phyloP scores from a whole-genome alignment of 2,113 vertebrate species.

The Lepus timidus region DNA sequence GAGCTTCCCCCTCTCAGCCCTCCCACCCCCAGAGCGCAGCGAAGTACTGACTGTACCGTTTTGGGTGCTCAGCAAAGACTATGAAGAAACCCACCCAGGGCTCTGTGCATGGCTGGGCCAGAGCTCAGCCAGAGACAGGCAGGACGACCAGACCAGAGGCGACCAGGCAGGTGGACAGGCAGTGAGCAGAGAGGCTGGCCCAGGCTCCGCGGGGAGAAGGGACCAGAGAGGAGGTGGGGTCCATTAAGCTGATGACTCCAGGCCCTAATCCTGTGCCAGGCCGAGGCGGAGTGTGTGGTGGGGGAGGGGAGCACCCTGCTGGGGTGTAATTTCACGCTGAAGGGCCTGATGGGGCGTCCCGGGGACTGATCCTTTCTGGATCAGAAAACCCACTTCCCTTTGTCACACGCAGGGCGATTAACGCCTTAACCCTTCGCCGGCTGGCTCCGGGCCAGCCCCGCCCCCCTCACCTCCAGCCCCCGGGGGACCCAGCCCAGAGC shows the following conservation, averaged over 20 bases:
- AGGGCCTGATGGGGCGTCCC: constrained; percentile 90
- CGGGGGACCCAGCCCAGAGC: not conserved
- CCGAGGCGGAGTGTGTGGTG: not conserved
- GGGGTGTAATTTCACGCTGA: constrained; percentile 93
- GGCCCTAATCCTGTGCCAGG: constrained; percentile 81
- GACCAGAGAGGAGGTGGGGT: not conserved
- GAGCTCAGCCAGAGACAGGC: not conserved
- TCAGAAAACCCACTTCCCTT: constrained; percentile 92
- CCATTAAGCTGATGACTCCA: constrained; percentile 79
- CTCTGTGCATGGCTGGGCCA: not conserved
- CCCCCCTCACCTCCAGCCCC: not conserved
- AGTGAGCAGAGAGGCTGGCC: not conserved
- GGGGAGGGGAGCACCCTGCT: constrained; percentile 87
- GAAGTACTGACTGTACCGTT: not conserved
- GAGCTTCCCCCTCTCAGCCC: not conserved
- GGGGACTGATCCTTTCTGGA: constrained; percentile 92
- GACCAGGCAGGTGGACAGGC: not conserved
- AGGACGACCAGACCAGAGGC: not conserved
- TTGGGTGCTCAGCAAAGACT: not conserved
- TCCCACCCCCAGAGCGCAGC: too few species aligned
- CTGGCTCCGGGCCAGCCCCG: constrained; percentile 68
- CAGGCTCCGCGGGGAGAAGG: not conserved
- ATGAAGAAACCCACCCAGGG: constrained; percentile 5
- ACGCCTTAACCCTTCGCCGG: constrained; percentile 86
- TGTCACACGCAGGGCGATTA: constrained; percentile 86